Percentiles rank a stretch among this genome's conserved stretches.
Evolutionary conservation across 2,113 vertebrate genomes (phyloP).

Genomic region (Spheniscus mendiculus): DNA sequence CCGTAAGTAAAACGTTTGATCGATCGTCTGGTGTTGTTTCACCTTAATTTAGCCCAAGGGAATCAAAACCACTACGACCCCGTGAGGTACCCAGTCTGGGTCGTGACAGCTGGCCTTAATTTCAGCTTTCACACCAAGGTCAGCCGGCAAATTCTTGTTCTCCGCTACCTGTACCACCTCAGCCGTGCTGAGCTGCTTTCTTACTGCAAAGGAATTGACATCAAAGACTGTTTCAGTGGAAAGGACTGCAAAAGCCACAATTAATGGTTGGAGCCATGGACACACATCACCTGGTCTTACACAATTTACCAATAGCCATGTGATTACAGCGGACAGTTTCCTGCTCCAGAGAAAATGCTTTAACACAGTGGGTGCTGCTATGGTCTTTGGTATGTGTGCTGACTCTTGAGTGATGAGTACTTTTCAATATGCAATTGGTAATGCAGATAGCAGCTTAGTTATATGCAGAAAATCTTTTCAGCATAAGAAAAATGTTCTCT

Average conservation of each 20-base stretch:
- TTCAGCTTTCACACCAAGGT: neutral
- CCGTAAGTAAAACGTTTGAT: no score
- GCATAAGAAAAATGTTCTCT: neutral
- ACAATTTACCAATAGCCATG: neutral
- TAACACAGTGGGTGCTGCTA: neutral
- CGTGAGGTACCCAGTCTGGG: no score
- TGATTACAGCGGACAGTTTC: neutral
- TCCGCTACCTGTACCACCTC: neutral
- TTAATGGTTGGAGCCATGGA: neutral
- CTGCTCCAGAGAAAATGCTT: neutral
- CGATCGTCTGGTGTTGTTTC: no score
- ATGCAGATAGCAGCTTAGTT: neutral
- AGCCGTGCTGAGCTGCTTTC: neutral
- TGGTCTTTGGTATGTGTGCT: accelerated
- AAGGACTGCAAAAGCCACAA: neutral
- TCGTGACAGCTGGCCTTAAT: neutral
- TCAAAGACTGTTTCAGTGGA: neutral
- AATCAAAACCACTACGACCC: no score
- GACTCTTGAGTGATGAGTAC: neutral
- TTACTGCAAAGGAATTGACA: neutral
- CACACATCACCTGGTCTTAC: neutral
- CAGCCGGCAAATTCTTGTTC: neutral
- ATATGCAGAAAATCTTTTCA: neutral
- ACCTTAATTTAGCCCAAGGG: no score
- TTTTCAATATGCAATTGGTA: neutral